Evolutionary conservation across 2,888 invertebrate species (phyloP).

Genomic region (Himalopsyche kuldschensis): DNA sequence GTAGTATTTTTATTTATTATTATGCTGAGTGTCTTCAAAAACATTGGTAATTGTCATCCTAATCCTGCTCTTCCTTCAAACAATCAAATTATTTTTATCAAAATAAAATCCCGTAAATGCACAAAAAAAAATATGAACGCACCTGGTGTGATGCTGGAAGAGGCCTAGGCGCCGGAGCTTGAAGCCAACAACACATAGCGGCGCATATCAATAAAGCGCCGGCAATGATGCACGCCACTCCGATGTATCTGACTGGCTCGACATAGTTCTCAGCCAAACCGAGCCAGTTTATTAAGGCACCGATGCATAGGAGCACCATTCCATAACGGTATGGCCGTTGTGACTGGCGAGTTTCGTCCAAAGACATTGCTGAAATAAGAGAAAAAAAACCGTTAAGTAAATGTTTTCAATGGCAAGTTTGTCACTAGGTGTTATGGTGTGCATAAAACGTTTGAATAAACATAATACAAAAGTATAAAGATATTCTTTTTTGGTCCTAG

Average conservation of each 20-base stretch:
- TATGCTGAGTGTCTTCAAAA: too few species aligned
- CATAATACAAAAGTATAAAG: too few species aligned
- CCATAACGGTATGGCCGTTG: slow-evolving; percentile 75
- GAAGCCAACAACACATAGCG: slow-evolving; percentile 76
- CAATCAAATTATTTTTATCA: too few species aligned
- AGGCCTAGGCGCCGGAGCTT: slow-evolving; percentile 49
- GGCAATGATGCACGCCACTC: slow-evolving; percentile 73
- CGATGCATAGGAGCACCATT: slow-evolving; percentile 67
- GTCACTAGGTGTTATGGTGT: too few species aligned
- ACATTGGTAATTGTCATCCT: too few species aligned
- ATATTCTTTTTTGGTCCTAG: too few species aligned
- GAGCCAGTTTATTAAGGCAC: slow-evolving; percentile 74
- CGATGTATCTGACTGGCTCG: slow-evolving; percentile 72
- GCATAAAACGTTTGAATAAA: too few species aligned
- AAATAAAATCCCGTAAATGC: too few species aligned
- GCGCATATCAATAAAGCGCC: slow-evolving; percentile 72
- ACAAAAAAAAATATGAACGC: too few species aligned
- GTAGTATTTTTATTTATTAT: too few species aligned
- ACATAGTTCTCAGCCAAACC: slow-evolving; percentile 73
- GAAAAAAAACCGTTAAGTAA: neutral
- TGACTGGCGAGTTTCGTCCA: slow-evolving; percentile 67
- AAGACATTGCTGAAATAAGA: slow-evolving; percentile 60
- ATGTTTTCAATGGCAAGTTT: too few species aligned
- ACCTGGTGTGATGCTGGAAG: slow-evolving; percentile 50
- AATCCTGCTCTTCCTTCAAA: too few species aligned